phyloP scores from a whole-genome alignment of 2,113 vertebrate genomes.

The Hippocampus comes region DNA sequence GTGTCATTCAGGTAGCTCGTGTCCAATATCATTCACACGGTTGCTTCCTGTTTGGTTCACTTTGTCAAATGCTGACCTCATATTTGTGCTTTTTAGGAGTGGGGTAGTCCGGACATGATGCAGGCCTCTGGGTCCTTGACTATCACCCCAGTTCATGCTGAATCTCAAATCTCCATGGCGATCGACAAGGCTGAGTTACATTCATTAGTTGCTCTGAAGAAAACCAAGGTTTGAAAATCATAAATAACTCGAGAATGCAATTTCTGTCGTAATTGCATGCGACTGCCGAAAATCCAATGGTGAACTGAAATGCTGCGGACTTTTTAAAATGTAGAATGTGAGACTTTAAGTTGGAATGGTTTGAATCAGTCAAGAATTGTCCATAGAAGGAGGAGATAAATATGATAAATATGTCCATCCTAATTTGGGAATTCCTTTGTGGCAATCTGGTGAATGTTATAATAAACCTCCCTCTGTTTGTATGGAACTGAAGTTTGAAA shows the following conservation, averaged over 20 bases:
- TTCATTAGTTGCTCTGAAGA: constrained; percentile 62
- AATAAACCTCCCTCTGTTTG: too few relatives aligned
- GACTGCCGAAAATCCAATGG: background rate
- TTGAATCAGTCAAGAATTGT: background rate
- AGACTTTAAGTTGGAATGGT: background rate
- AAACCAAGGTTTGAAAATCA: constrained; percentile 51
- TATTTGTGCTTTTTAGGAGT: constrained; percentile 53
- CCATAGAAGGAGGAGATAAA: too few relatives aligned
- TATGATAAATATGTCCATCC: background rate
- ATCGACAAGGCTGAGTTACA: constrained; percentile 63
- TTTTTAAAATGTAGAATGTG: background rate
- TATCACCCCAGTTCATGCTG: constrained; percentile 46
- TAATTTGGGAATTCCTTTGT: background rate
- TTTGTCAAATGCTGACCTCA: background rate
- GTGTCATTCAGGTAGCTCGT: constrained; percentile 61
- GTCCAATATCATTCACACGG: background rate
- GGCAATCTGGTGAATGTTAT: too few relatives aligned
- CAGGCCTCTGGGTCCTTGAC: constrained; percentile 64
- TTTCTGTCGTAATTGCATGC: background rate
- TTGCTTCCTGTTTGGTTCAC: background rate
- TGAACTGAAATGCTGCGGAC: background rate
- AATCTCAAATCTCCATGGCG: constrained; percentile 60
- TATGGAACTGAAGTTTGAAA: too few relatives aligned
- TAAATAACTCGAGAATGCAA: background rate
- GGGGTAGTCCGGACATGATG: constrained; percentile 70